Evolutionary conservation across 2,113 vertebrate species (phyloP), one percentile per base, ranked within the genome.

Genomic region (Paracanthobrama guichenoti): DNA sequence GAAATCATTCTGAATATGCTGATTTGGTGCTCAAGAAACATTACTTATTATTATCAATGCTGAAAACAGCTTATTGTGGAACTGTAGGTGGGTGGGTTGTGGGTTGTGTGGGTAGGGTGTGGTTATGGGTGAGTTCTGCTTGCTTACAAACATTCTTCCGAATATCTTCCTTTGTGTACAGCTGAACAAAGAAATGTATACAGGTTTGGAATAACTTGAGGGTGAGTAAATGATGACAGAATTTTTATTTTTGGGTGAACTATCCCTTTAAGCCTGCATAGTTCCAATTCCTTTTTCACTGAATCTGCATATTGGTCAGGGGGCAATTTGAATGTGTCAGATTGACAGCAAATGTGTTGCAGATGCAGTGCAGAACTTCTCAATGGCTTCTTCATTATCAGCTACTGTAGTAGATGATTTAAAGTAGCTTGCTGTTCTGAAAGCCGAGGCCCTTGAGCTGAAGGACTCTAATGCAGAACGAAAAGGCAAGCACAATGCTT

Each of bases 401-500:
- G 78, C 60, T 72, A 79, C 16, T 73, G 55, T 69, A 79, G 75
- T 73, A 79, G 77, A 74, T 48, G 67, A 42, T 83, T 74, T 75
- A 35, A 62, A 69, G 81, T 53, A 77, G 28, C 46, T 35, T 50
- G 66, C 79, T 78, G 50, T 73, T 84, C 55, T 35, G 28, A 57
- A 69, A 67, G 16, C 71, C 55, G 18, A 48, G 72, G 24, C 55
- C 76, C 42, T 67, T 53, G 64, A 83, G 74, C 77, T 46, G 55
- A 81, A 72, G 42, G 24, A 74, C 44, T 50, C n/a, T 74, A 26
- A 79, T 86, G 81, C 48, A 60, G 35, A 42, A 69, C 57, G 24
- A 86, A 74, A 79, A 74, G 48, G 59, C 84, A 76, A 57, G 39
- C 67, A 64, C 85, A 78, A 74, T 84, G 87, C 86, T 81, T 79